Evolutionary conservation across 2,888 invertebrate genomes (phyloP), one percentile per base, ranked within the genome.

Genomic region (Amphipyra berbera): DNA sequence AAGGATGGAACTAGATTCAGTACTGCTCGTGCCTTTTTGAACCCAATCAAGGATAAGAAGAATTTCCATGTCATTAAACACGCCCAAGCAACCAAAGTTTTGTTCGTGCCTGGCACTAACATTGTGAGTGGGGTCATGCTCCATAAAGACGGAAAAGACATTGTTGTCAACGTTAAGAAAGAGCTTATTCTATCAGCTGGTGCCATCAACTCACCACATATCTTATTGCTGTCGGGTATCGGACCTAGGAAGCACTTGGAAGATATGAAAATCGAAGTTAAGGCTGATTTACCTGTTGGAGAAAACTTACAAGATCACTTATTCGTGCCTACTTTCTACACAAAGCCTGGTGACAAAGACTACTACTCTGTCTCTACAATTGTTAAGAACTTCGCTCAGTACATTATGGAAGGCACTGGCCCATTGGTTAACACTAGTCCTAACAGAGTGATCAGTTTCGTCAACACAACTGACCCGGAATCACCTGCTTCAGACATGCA

Each of bases 131-230:
- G 96, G 0, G 96, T 96, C 0, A 84, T 94, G 73, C 96, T 96
- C 58, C 91, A 88, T 12, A 96, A 95, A 79, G 87, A 91, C 12
- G 95, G 95, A 0, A 89, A 90, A 49, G 93, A 87, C 83, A 48
- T 89, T 78, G 53, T 78, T 73, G 72, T 95, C 69, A 42, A 92
- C 45, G 96, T 96, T 0, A 94, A 93, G 56, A 95, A 95, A 76
- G 97, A 97, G 88, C 95, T 98, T 0, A 97, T 98, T 70, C 83
- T 98, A 13, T 96, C 97, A 14, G 97, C 97, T 2, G 98, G 98
- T 2, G 95, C 98, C 1, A 95, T 98, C 46, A 97, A 97, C 79
- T 96, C 97, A 2, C 98, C 98, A 0, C 98, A 98, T 82, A 84
- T 98, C 42, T 92, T 98, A 42, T 96, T 98, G 97, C 87, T 98